Base-by-base conservation (phyloP, 2,888 invertebrate species). In the Hypsopygia costalis region DNA sequence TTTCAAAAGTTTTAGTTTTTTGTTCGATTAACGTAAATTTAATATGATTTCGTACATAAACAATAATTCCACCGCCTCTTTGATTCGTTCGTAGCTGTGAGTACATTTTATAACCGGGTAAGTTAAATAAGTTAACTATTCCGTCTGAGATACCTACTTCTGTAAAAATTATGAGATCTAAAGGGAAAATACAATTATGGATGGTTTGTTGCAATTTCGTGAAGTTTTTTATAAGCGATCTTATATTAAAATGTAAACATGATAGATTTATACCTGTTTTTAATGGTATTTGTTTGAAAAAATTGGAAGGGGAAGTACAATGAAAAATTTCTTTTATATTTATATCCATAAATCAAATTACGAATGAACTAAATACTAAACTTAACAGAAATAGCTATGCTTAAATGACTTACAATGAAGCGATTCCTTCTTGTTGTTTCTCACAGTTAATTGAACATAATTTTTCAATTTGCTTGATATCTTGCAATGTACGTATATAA, bases 41-140 rank as follows among this genome's bases (percentile, higher is more conserved):
- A 2, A 45, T 6, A 35, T 37, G 21, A 3, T 40, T 27, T 40
- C 29, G 31, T 6, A 36, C 29, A 11, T 46, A 46, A 7, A 43
- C 11, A n/a, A 43, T 43, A 11, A 46, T 39, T 7, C 46, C 46
- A 9, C 43, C 38, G 5, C 43, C 46, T 32, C 25, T 29, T 25
- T 21, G 32, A 11, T 22, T 12, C 5, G 0, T 16, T 2, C 46
- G 42, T n/a, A 46, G 40, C 31, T 40, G 30, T 28, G 38, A 11
- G 35, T 46, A 29, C 40, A 43, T 37, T 3, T 35, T 43, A 32
- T 43, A 43, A 6, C 39, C 43, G n/a, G 38, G 21, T 20, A 43
- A 7, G 4, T 43, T 41, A 22, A 11, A 43, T 29, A 43, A 12
- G 1, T 32, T 11, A 1, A 20, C 33, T n/a, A 36, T 39, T 7